Conservation (phyloP, 2,797 vertebrate genomes). For the Glyptemys insculpta region DNA sequence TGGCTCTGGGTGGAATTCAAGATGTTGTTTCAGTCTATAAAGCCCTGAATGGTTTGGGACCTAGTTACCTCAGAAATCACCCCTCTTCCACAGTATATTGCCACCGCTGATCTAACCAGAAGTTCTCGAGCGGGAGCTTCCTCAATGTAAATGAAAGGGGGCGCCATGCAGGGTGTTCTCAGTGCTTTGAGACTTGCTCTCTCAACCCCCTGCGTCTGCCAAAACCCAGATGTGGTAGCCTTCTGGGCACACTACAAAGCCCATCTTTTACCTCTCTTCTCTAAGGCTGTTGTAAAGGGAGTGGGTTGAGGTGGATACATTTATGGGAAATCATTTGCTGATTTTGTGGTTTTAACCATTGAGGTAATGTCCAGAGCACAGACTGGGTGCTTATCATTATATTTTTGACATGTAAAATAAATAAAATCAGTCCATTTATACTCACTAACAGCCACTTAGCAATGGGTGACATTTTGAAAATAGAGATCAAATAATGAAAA, state of each 20-base stretch:
- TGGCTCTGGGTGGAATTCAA: neutral
- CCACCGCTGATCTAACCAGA: neutral
- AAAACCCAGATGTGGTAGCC: neutral
- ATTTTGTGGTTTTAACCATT: neutral
- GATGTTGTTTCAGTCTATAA: neutral
- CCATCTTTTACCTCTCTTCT: neutral
- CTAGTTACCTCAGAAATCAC: neutral
- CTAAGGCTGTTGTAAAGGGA: neutral
- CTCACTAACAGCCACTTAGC: neutral
- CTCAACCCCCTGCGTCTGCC: neutral
- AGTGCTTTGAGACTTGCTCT: neutral
- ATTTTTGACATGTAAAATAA: neutral
- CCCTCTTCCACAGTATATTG: neutral
- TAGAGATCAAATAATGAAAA: neutral
- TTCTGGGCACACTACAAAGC: neutral
- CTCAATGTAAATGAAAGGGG: neutral
- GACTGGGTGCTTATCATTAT: neutral
- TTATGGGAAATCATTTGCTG: neutral
- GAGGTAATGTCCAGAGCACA: too few species aligned
- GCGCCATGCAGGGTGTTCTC: neutral
- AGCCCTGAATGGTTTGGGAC: rapidly evolving
- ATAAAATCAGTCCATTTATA: neutral
- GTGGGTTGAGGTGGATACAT: too few species aligned
- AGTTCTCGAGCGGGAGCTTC: neutral
- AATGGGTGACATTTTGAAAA: neutral